Conservation (phyloP, 2,888 invertebrate species). For the Drosophila borealis region DNA sequence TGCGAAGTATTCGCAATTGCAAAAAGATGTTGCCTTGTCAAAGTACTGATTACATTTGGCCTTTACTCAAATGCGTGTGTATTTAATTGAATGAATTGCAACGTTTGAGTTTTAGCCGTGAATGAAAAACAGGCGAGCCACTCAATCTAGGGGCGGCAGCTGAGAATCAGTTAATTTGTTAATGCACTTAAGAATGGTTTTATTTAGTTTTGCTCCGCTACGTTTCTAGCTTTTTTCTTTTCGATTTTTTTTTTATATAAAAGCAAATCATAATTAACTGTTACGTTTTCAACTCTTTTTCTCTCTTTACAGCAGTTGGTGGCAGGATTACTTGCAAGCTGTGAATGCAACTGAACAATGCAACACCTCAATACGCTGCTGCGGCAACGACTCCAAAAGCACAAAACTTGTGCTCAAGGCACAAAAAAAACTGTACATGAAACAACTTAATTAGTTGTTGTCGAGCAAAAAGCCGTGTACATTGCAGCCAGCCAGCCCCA, state of each 20-base stretch:
- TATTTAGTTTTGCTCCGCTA: neutral
- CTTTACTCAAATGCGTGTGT: neutral
- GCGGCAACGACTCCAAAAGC: slow-evolving; percentile 55
- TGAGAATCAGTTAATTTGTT: slow-evolving; percentile 26
- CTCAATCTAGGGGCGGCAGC: neutral
- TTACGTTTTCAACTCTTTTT: slow-evolving; percentile 24
- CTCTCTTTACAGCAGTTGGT: slow-evolving; percentile 25
- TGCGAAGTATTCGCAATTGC: neutral
- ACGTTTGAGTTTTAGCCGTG: neutral
- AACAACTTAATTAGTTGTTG: slow-evolving; percentile 81
- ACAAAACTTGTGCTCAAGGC: slow-evolving; percentile 70
- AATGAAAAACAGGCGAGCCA: neutral
- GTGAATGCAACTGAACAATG: slow-evolving; percentile 61
- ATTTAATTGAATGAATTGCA: neutral
- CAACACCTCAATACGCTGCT: slow-evolving; percentile 68
- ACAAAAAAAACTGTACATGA: slow-evolving; percentile 75
- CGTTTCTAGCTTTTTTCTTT: neutral
- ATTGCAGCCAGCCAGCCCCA: slow-evolving; percentile 6
- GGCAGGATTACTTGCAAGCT: slow-evolving; percentile 34
- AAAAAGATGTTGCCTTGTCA: neutral
- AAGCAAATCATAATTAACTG: slow-evolving; percentile 59
- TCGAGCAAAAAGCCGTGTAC: slow-evolving; percentile 49
- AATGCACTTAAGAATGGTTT: slow-evolving; percentile 23
- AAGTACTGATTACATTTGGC: neutral
- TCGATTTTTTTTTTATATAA: neutral